These are phyloP conservation scores for Lottia gigantea DNA, from an alignment of 2,888 invertebrate species.

Conservation along the genomic window DNA sequence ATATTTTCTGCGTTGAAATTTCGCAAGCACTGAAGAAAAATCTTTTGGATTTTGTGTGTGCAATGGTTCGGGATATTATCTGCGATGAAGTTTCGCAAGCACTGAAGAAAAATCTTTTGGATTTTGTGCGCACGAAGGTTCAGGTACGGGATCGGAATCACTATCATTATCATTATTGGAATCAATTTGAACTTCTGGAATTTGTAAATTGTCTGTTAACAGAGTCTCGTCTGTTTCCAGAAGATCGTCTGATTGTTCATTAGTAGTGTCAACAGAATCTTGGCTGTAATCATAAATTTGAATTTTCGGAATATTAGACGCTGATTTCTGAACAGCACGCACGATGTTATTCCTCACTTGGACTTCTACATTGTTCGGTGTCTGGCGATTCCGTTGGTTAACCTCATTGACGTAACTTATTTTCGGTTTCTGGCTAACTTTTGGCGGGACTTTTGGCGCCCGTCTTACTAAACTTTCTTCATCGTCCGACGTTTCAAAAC, in stretches of 20 bases:
- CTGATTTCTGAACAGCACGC: background rate
- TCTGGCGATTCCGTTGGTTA: background rate
- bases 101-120: no score
- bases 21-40: no score
- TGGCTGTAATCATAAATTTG: background rate
- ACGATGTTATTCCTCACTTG: background rate
- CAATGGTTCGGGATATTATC: no score
- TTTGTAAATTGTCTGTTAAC: background rate
- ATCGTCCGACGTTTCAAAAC: background rate
- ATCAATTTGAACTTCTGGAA: background rate
- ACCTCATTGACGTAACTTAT: background rate
- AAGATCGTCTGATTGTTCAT: background rate
- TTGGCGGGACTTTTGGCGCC: background rate
- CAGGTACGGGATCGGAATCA: background rate
- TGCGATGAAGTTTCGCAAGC: no score
- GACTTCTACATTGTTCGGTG: background rate
- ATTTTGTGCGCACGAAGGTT: no score
- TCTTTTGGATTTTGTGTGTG: no score
- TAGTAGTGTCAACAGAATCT: background rate
- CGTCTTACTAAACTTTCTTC: background rate
- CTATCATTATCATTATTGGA: background rate
- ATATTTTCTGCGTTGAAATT: no score
- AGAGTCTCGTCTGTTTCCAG: background rate
- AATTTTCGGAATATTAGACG: background rate
- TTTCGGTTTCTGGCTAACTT: background rate